A percentile compares a stretch with the other conserved stretches of the same genome.
Evolutionary conservation across 1,140 invertebrate genomes (phyloP).

Genomic region (Lanistes nyassanus): DNA sequence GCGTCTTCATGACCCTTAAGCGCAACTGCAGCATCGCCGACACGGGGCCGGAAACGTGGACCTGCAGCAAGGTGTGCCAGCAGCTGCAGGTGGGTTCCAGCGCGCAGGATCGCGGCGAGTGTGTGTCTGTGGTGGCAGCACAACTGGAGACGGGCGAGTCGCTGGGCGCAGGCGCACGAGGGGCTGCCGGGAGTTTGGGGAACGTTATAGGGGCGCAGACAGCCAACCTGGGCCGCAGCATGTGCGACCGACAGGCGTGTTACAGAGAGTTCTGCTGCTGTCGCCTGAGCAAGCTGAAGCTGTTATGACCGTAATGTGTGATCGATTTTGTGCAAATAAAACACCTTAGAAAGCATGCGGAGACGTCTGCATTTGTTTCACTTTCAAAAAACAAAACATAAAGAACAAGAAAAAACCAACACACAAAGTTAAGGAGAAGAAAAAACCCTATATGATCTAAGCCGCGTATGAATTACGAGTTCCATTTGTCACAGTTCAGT

Average conservation of each 20-base stretch:
- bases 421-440: no score
- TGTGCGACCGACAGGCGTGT: constrained; percentile 20
- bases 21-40: constrained; percentile 22
- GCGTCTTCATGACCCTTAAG: constrained; percentile 23
- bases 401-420: no score
- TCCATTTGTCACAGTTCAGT: no score
- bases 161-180: neutral
- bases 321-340: no score
- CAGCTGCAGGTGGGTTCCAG: constrained; percentile 15
- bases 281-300: neutral
- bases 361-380: no score
- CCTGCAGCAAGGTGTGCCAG: constrained; percentile 20
- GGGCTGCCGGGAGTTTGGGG: neutral
- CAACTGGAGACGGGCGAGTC: constrained; percentile 14
- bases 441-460: no score
- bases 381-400: no score
- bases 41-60: neutral
- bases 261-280: constrained; percentile 30
- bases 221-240: constrained; percentile 22
- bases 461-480: no score
- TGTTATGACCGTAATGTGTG: neutral
- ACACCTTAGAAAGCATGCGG: no score
- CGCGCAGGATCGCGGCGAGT: constrained; percentile 13
- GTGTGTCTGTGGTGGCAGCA: constrained; percentile 26
- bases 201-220: constrained; percentile 23